Evolutionary conservation across 2,888 invertebrate genomes (phyloP), one percentile per base, ranked within the genome.

Genomic region (Cheilosia soror): DNA sequence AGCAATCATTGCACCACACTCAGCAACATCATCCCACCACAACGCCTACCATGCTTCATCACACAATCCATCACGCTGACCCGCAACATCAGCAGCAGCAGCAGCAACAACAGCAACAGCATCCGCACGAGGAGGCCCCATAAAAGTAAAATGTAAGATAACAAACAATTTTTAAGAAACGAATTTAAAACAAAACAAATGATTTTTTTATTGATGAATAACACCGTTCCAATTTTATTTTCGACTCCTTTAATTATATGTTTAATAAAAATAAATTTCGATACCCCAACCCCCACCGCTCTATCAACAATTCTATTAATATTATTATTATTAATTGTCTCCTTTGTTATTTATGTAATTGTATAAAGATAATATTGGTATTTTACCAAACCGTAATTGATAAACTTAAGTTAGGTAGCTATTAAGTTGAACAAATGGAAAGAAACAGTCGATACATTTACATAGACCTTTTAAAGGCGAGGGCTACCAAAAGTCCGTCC

Each of bases 31-130:
- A 93, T 89, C 66, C 94, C 93, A 91, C 93, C 87, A 87, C 88
- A 82, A 93, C 93, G 93, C 93, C 78, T 92, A 94, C 93, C 91
- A 93, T 90, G 93, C 94, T 92, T 91, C 94, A 92, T 90, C 93
- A 92, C 90, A 90, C 90, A 90, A 92, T 90, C 88, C 93, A 89
- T 91, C 93, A 89, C 90, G 89, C 89, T 92, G 93, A 88, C 89
- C 93, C 89, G 87, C 92, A 88, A 83, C 90, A 88, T 90, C 90
- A 78, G 89, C 75, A 53, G 37, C 79, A 80, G 27, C 75, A 63
- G 9, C 63, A 71, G 15, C 60, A 72, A 31, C 75, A 53, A 20
- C 51, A 77, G 25, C 68, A 71, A 7, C 86, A 55, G 75, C 81
- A 79, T 51, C 72, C 73, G 40, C 87, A 71, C 62, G 78, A 76